These are phyloP conservation scores for Augiades crinisus DNA, from an alignment of 2,888 invertebrate genomes.

Conservation along the genomic window DNA sequence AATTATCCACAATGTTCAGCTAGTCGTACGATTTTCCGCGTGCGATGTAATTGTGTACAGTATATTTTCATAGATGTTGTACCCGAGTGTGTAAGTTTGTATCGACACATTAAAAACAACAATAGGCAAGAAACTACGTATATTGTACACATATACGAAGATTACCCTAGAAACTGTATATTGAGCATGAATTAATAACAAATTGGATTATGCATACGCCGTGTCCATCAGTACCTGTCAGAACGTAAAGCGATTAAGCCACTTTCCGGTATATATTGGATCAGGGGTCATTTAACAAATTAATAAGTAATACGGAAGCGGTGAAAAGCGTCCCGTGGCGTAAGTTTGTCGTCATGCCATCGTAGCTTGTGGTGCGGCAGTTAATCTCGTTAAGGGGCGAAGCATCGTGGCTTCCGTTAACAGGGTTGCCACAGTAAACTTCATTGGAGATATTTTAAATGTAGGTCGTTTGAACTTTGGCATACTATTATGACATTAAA, in stretches of 20 bases:
- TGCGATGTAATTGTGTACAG: too few species aligned
- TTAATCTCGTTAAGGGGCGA: slow-evolving; percentile 67
- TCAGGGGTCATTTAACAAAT: slow-evolving; percentile 14
- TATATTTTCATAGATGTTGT: too few species aligned
- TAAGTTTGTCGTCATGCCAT: slow-evolving; percentile 25
- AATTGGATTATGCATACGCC: slow-evolving; percentile 6
- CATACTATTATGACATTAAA: neutral
- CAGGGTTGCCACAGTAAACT: slow-evolving; percentile 15
- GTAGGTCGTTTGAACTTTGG: neutral
- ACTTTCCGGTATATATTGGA: neutral
- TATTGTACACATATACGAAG: too few species aligned
- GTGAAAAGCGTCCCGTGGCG: slow-evolving; percentile 10
- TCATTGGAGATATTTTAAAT: neutral
- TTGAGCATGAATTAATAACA: neutral
- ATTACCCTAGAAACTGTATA: too few species aligned
- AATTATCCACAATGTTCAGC: neutral
- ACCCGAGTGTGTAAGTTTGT: too few species aligned
- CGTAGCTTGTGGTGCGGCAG: slow-evolving; percentile 42
- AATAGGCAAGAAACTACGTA: too few species aligned
- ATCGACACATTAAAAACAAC: too few species aligned
- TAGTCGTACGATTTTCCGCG: neutral
- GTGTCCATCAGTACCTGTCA: slow-evolving; percentile 7
- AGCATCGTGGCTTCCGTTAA: slow-evolving; percentile 61
- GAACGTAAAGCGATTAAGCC: slow-evolving; percentile 5
- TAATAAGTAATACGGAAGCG: slow-evolving; percentile 18